Conservation (phyloP, 2,113 vertebrate species). For the Amblyopsis rosae region DNA sequence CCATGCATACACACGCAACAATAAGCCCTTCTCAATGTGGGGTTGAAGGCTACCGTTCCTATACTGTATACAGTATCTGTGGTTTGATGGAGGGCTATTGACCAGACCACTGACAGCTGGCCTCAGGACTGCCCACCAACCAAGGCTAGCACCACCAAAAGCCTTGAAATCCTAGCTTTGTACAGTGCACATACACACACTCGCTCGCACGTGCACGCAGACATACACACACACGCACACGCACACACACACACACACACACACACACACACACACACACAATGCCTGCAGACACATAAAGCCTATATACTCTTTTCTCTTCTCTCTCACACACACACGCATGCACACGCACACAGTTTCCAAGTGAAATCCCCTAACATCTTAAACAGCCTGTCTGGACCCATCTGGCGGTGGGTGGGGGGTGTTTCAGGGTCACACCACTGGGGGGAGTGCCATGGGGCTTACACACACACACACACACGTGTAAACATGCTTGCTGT, state of each 20-base stretch:
- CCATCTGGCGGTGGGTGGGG: conserved; percentile 48
- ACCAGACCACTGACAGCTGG: too few species aligned
- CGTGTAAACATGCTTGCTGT: conserved; percentile 62
- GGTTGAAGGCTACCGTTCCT: too few species aligned
- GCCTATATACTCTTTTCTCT: conserved; percentile 43
- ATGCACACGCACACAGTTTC: conserved; percentile 70
- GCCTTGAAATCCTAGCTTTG: too few species aligned
- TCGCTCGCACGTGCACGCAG: background rate
- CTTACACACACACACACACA: conserved; percentile 34
- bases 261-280: conserved; percentile 15
- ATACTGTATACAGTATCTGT: too few species aligned
- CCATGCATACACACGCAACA: too few species aligned
- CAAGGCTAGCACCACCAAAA: too few species aligned
- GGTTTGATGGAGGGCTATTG: too few species aligned
- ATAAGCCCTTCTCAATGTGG: too few species aligned
- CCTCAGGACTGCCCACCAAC: too few species aligned
- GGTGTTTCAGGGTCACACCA: conserved; percentile 45
- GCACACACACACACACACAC: conserved; percentile 30
- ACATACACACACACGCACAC: background rate
- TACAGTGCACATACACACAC: conserved; percentile 1
- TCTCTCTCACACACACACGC: conserved; percentile 46
- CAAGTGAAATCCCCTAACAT: conserved; percentile 60
- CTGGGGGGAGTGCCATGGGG: conserved; percentile 15
- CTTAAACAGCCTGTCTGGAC: conserved; percentile 62
- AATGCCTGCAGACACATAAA: conserved; percentile 15